A percentile compares a stretch with the other conserved stretches of the same genome.
Evolutionary conservation across 2,797 vertebrate species (phyloP).

Genomic region (Sandelia bainsii): DNA sequence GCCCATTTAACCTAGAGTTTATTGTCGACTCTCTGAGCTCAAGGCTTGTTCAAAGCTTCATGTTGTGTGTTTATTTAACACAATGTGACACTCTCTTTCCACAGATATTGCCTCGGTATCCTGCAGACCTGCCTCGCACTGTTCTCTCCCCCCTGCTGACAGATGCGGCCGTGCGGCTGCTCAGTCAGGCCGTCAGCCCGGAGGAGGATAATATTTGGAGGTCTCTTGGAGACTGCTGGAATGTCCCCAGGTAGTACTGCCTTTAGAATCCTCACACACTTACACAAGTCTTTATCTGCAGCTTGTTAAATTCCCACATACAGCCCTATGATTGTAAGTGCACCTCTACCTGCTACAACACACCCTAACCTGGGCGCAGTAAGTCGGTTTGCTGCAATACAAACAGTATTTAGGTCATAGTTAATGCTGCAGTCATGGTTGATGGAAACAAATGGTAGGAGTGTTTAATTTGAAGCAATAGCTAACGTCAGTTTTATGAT

Average conservation of each 20-base stretch:
- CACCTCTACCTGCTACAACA: not conserved
- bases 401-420: slow-evolving; percentile 14
- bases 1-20: slow-evolving; percentile 20
- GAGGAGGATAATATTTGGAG: slow-evolving; percentile 82
- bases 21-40: not conserved
- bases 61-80: not conserved
- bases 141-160: slow-evolving; percentile 86
- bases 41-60: not conserved
- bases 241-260: slow-evolving; percentile 77
- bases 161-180: slow-evolving; percentile 78
- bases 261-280: slow-evolving; percentile 1
- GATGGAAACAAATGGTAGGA: not conserved
- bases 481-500: not conserved
- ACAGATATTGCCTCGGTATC: slow-evolving; percentile 82
- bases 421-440: not conserved
- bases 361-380: not conserved
- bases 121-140: slow-evolving; percentile 67
- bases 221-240: slow-evolving; percentile 87
- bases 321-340: not conserved
- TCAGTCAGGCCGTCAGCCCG: slow-evolving; percentile 70
- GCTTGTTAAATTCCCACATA: not conserved
- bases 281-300: not conserved
- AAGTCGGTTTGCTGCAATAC: slow-evolving; percentile 1
- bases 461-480: not conserved
- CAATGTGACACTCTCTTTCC: not conserved